A percentile compares a stretch with the other conserved stretches of the same genome.
Evolutionary conservation across 2,797 vertebrate species (phyloP).

Genomic region (Apogon talboti): DNA sequence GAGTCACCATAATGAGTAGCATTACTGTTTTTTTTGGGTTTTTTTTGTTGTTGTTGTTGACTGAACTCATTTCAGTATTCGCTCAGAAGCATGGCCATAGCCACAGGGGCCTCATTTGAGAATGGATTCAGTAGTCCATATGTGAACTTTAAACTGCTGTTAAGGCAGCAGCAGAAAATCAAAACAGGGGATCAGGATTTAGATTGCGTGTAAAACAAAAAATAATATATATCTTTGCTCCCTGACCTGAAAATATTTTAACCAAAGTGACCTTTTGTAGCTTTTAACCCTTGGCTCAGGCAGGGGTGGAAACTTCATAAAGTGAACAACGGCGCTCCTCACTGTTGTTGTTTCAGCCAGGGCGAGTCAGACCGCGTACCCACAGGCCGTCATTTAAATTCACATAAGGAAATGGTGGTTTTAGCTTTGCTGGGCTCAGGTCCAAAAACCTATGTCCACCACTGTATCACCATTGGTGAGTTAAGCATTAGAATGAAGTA

Average conservation of each 20-base stretch:
- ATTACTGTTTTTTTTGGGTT: constrained; percentile 21
- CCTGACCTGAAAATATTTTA: constrained; percentile 47
- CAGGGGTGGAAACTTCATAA: constrained; percentile 44
- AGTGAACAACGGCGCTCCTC: constrained; percentile 20
- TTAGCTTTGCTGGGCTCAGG: constrained; percentile 13
- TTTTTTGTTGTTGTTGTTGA: constrained; percentile 20
- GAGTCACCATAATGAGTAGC: constrained; percentile 57
- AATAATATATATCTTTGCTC: constrained; percentile 32
- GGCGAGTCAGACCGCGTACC: constrained; percentile 26
- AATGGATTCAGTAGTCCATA: constrained; percentile 59
- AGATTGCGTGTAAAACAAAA: constrained; percentile 6
- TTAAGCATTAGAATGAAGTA: constrained; percentile 23
- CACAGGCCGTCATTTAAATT: constrained; percentile 41
- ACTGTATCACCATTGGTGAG: not conserved
- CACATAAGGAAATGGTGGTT: constrained; percentile 28
- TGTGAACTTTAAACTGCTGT: constrained; percentile 62
- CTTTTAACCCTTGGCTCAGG: constrained; percentile 41
- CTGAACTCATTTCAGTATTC: constrained; percentile 42
- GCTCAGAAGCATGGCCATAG: constrained; percentile 44
- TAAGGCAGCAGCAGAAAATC: constrained; percentile 40
- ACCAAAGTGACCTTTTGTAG: constrained; percentile 48
- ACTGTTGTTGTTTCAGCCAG: constrained; percentile 7
- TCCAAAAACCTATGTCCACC: constrained; percentile 8
- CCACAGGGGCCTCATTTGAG: constrained; percentile 62
- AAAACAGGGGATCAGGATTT: constrained; percentile 50